These are phyloP conservation scores for Heteromormyrus szaboi DNA, from an alignment of 2,797 vertebrate species.

Conservation along the genomic window DNA sequence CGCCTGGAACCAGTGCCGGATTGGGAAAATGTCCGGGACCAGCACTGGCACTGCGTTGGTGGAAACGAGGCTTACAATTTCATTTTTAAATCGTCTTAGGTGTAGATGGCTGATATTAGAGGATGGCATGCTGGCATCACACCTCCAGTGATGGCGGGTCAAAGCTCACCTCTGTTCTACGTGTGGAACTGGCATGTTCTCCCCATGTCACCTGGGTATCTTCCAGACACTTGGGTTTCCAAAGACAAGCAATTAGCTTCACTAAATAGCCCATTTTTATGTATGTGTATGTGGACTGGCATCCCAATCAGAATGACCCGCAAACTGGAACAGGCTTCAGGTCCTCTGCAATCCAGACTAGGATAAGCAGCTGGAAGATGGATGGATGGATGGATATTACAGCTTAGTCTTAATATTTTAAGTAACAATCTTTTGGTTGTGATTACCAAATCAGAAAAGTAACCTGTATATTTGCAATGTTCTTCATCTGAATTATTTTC, in stretches of 20 bases:
- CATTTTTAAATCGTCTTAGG: neutral
- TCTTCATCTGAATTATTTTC: neutral
- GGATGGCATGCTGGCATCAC: neutral
- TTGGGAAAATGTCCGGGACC: neutral
- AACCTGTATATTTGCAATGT: neutral
- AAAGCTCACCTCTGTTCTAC: neutral
- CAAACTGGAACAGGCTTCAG: neutral
- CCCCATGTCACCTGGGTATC: neutral
- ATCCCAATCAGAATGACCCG: neutral
- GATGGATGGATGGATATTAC: neutral
- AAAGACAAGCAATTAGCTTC: neutral
- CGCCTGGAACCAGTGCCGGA: neutral
- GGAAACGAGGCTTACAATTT: neutral
- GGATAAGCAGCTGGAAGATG: neutral
- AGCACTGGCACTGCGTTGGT: neutral
- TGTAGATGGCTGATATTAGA: neutral
- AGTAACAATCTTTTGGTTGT: neutral
- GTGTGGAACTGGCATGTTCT: neutral
- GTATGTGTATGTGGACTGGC: neutral
- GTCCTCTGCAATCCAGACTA: neutral
- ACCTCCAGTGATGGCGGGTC: neutral
- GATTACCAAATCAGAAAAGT: neutral
- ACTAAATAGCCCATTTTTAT: neutral
- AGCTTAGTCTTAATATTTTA: neutral
- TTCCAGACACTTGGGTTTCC: neutral